Base-by-base conservation (phyloP, 2,888 invertebrate genomes). In the Cenopis cana region DNA sequence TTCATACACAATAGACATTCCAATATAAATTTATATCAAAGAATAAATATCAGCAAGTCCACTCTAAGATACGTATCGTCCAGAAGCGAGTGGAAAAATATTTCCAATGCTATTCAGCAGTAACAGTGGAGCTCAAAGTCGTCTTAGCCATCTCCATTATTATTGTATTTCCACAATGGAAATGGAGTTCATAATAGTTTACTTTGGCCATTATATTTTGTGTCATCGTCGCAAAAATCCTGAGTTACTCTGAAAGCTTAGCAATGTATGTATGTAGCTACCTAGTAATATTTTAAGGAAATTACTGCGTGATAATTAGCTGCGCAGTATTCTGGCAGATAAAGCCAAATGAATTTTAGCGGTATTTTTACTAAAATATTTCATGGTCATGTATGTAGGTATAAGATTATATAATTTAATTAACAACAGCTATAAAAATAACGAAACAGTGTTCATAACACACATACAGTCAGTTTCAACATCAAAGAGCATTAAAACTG, bases 21-120 rank as follows among this genome's bases (percentile, higher is more conserved):
- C 77, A 79, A 81, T 82, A 83, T 78, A 76, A 78, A 82, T 78
- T 77, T 78, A 79, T 79, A 77, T 77, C 75, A 76, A 61, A 33
- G 29, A 50, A 62, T 50, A 57, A 57, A 57, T 59, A 70, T 73
- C 76, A 76, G 79, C 74, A 73, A 70, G 66, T 70, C 78, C 76
- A 78, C 75, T 73, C 73, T 68, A 68, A 76, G 78, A 78, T 78
- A 77, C 72, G 74, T 77, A 76, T 78, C 74, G 68, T 36, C 46
- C 20, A 29, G 71, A 68, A 67, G 66, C 73, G 76, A 72, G 72
- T 72, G 75, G 77, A 76, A 78, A 78, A 79, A 78, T 81, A 78
- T 79, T 76, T 60, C 36, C 70, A 54, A 70, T 70, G 46, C 59
- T 46, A 41, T 69, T 59, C 59, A 70, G 65, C 70, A 46, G 20